A percentile compares a stretch with the other conserved stretches of the same genome.
Conservation (phyloP, 2,888 invertebrate genomes). For the Alloplasta piceator region DNA sequence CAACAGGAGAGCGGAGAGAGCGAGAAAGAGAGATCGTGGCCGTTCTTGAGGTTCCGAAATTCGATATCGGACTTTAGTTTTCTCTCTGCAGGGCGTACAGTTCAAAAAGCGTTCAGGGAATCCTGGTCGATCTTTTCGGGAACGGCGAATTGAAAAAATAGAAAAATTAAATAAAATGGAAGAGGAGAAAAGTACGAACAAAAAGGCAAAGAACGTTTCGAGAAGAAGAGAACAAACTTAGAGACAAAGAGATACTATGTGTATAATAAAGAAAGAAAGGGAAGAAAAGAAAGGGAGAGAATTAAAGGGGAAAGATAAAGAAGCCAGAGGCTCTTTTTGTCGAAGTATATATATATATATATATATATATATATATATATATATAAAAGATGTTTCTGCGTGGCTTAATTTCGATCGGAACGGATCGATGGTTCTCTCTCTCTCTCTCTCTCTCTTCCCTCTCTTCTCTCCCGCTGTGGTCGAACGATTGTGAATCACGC, state of each 20-base stretch:
- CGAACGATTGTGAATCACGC: constrained; percentile 71
- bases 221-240: constrained; percentile 50
- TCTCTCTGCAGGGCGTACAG: constrained; percentile 65
- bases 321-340: constrained; percentile 47
- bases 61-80: constrained; percentile 78
- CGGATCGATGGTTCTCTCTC: constrained; percentile 71
- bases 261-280: constrained; percentile 22
- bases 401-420: constrained; percentile 72
- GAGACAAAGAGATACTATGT: constrained; percentile 58
- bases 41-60: constrained; percentile 74
- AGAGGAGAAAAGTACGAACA: constrained; percentile 52
- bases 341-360: not conserved
- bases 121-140: constrained; percentile 66
- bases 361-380: constrained; percentile 27
- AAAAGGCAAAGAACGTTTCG: constrained; percentile 22
- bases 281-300: constrained; percentile 16
- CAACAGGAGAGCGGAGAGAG: constrained; percentile 58
- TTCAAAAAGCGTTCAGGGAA: constrained; percentile 66
- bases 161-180: constrained; percentile 70
- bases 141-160: constrained; percentile 63
- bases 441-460: constrained; percentile 25
- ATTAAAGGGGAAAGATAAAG: constrained; percentile 18
- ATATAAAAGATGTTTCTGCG: constrained; percentile 73
- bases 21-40: constrained; percentile 51
- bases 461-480: constrained; percentile 32